These are phyloP conservation scores for Ectemnius lituratus DNA, from an alignment of 2,888 invertebrate genomes.

Conservation along the genomic window DNA sequence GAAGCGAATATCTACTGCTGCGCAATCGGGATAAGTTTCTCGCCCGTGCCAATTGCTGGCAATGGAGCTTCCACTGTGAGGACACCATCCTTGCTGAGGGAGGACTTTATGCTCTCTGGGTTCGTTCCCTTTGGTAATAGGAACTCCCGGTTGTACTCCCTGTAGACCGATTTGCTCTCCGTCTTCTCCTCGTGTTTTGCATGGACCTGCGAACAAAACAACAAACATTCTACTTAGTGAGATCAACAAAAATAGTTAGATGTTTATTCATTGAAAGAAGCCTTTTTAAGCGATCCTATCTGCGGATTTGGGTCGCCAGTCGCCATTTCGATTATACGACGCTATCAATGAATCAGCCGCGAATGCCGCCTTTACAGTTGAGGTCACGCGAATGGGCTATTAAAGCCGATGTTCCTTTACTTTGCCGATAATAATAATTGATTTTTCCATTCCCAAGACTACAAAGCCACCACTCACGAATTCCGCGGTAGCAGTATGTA, in stretches of 20 bases:
- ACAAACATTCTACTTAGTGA: neutral
- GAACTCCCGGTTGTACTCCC: constrained; percentile 99
- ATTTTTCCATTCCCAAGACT: neutral
- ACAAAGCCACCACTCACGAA: no score
- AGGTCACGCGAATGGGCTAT: constrained; percentile 39
- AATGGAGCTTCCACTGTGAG: constrained; percentile 97
- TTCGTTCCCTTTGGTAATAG: constrained; percentile 97
- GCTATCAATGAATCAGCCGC: constrained; percentile 48
- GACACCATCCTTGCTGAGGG: constrained; percentile 97
- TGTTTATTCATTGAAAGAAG: no score
- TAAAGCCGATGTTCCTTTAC: constrained; percentile 22
- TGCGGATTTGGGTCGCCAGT: constrained; percentile 5
- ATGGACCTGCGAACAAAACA: constrained; percentile 85
- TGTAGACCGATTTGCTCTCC: constrained; percentile 96
- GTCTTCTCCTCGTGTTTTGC: constrained; percentile 99
- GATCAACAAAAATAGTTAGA: no score
- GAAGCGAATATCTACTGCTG: constrained; percentile 78
- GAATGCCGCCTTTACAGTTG: constrained; percentile 25
- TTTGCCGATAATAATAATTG: neutral
- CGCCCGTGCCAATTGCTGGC: constrained; percentile 90
- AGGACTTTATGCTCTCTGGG: constrained; percentile 97
- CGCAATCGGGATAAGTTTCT: constrained; percentile 91
- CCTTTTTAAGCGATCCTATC: no score
- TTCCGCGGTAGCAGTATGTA: no score
- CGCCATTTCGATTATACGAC: constrained; percentile 35